These are phyloP conservation scores for Apis florea DNA, from an alignment of 1,140 invertebrate genomes.

Conservation along the genomic window DNA sequence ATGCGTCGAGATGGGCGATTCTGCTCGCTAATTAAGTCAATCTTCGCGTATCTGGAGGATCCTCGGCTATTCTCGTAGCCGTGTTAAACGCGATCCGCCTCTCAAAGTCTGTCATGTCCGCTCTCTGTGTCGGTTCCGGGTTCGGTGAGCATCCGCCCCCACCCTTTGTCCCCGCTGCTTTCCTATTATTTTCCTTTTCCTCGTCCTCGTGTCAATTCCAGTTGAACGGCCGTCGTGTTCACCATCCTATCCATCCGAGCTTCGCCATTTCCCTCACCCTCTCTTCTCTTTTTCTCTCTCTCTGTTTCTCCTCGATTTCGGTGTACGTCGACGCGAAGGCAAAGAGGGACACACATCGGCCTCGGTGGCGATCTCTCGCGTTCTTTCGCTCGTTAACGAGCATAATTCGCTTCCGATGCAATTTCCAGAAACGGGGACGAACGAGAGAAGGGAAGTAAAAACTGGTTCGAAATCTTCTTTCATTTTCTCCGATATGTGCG, in stretches of 20 bases:
- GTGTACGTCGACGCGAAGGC: too few species aligned
- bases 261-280: neutral
- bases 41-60: constrained; percentile 17
- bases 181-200: constrained; percentile 42
- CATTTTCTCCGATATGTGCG: neutral
- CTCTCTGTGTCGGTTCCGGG: constrained; percentile 10
- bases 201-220: constrained; percentile 32
- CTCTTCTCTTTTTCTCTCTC: neutral
- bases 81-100: neutral
- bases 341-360: too few species aligned
- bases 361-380: neutral
- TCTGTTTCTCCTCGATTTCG: neutral
- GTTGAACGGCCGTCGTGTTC: constrained; percentile 4
- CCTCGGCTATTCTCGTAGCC: neutral
- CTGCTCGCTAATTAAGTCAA: constrained; percentile 26
- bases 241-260: neutral
- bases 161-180: constrained; percentile 25
- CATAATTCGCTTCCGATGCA: constrained; percentile 25
- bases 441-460: constrained; percentile 8
- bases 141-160: neutral
- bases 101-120: constrained; percentile 10
- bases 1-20: neutral
- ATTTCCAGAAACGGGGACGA: constrained; percentile 6
- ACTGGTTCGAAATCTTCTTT: constrained; percentile 10
- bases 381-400: constrained; percentile 25